Percentiles rank a stretch among this genome's conserved stretches.
Conservation (phyloP, 2,888 invertebrate species). For the Sesia apiformis region DNA sequence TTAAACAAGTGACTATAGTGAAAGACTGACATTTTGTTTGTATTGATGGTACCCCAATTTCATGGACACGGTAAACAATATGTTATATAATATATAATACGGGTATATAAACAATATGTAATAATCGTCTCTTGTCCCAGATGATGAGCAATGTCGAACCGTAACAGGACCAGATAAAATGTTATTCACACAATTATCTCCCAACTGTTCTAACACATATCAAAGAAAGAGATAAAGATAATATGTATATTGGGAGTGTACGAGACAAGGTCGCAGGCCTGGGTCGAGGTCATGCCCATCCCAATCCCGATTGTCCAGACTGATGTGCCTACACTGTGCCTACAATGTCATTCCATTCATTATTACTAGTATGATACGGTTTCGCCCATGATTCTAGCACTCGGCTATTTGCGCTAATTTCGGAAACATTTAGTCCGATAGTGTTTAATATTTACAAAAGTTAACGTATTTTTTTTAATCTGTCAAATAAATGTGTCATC, state of each 20-base stretch:
- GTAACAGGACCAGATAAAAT: too few relatives aligned
- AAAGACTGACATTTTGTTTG: too few relatives aligned
- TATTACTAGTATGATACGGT: background rate
- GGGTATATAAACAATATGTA: too few relatives aligned
- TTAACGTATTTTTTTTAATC: too few relatives aligned
- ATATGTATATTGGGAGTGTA: background rate
- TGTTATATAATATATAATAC: background rate
- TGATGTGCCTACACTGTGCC: conserved; percentile 3
- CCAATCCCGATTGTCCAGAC: conserved; percentile 33
- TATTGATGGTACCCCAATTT: too few relatives aligned
- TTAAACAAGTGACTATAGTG: too few relatives aligned
- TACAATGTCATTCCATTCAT: background rate
- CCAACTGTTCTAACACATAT: background rate
- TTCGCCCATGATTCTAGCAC: too few relatives aligned
- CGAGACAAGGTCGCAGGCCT: conserved; percentile 1
- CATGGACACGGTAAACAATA: background rate
- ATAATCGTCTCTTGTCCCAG: too few relatives aligned
- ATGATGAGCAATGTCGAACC: background rate
- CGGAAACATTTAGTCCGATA: too few relatives aligned
- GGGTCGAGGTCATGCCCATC: conserved; percentile 26
- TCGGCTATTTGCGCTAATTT: too few relatives aligned
- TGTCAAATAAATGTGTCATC: too few relatives aligned
- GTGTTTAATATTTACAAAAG: too few relatives aligned
- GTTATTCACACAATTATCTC: background rate
- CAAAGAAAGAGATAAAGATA: background rate